Evolutionary conservation across 2,888 invertebrate genomes (phyloP), one percentile per base, ranked within the genome.

Genomic region (Lordiphosa fenestrarum): DNA sequence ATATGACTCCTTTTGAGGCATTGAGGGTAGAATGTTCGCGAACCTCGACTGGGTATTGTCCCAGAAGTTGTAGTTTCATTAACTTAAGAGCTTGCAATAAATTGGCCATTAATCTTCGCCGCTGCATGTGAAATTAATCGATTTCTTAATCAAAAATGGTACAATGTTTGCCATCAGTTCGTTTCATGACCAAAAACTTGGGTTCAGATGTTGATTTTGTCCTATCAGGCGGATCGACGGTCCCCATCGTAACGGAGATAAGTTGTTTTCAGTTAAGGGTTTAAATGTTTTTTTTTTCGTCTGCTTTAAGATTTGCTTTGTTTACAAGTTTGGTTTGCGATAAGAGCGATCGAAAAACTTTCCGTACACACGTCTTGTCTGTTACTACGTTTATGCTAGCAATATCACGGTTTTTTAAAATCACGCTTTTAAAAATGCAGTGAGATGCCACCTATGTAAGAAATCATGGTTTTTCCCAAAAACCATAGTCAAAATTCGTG

Each of bases 181-280:
- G 40, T 21, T 40, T 40, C 40, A 40, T 40, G 10, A 40, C 21
- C 19, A 40, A 21, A 40, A 21, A 40, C 2, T 40, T 40, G 40
- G 40, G 21, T 21, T 40, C 40, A 40, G 15, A 30, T 7, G 7
- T 9, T 30, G 30, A 7, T 30, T 30, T 30, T 30, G 30, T 3
- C 30, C 7, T 30, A 30, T 30, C 25, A 13, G 21, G 21, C 6
- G 40, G 40, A 21, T 40, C 21, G 40, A 0, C 40, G 40, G 19
- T 40, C 21, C 40, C 40, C 40, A 40, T 40, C 21, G 40, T 40
- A 40, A 40, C 40, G 40, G 40, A 10, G n/a, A 40, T 40, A 21
- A 4, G 9, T 30, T 30, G 30, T 30, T 6, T 30, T 30, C 7
- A 9, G 30, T 30, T 30, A 3, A 2, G 3, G 30, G 30, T 30